Conservation (phyloP, 2,888 invertebrate genomes). For the Gryllus longicercus region DNA sequence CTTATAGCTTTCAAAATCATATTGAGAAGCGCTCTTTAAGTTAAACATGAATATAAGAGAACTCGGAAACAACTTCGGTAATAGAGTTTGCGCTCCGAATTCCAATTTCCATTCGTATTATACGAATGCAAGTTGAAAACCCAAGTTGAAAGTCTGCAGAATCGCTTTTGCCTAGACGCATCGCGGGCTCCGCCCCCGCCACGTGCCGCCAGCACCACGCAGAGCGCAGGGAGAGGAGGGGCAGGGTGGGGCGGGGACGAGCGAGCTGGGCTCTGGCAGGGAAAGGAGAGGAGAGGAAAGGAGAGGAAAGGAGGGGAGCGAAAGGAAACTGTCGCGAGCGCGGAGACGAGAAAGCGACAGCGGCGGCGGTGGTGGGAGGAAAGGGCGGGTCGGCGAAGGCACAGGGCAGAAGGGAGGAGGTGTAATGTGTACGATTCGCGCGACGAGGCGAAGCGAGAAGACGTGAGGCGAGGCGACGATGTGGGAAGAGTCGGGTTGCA, state of each 20-base stretch:
- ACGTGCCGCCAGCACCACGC: not conserved
- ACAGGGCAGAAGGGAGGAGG: too few species aligned
- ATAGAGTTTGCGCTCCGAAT: not conserved
- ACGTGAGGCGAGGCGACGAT: too few species aligned
- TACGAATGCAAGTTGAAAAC: conserved; percentile 17
- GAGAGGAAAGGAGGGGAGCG: too few species aligned
- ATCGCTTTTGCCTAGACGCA: conserved; percentile 1
- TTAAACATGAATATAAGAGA: conserved; percentile 17
- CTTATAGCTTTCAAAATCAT: conserved; percentile 10
- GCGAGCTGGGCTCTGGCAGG: not conserved
- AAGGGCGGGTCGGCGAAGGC: too few species aligned
- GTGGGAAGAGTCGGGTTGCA: too few species aligned
- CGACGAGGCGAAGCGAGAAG: too few species aligned
- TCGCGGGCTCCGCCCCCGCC: not conserved
- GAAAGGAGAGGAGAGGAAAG: too few species aligned
- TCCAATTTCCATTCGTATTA: conserved; percentile 17
- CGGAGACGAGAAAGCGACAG: too few species aligned
- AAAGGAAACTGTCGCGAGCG: too few species aligned
- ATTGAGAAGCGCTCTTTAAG: conserved; percentile 17
- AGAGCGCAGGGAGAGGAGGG: not conserved
- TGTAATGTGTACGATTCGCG: too few species aligned
- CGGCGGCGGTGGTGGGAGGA: too few species aligned
- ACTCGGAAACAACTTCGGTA: conserved; percentile 17
- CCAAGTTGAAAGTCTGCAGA: conserved; percentile 17
- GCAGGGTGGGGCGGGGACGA: not conserved